Evolutionary conservation across 2,797 vertebrate genomes (phyloP), one percentile per base, ranked within the genome.

Genomic region (Ctenochaetus hawaiiensis): DNA sequence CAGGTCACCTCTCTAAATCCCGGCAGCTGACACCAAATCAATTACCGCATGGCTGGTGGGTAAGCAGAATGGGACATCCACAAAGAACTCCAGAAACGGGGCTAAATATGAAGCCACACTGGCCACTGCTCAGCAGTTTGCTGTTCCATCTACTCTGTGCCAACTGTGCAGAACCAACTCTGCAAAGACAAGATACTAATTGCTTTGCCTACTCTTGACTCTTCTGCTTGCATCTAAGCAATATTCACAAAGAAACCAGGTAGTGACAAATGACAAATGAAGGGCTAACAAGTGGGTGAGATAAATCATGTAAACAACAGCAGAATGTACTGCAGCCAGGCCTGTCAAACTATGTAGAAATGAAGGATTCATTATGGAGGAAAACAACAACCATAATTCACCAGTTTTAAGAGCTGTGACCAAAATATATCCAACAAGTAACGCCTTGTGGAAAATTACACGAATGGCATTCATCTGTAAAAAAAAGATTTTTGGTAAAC

Each of bases 21-120:
- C 59, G 18, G 79, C 85, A 82, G 86, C 79, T 92, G 93, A 94
- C 92, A 94, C 82, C 85, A 90, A 92, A 94, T 94, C 93, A 93
- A 94, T 94, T 87, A 91, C 87, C 44, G 45, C 85, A 75, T 67
- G 86, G 84, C 90, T 83, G 79, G 81, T 86, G 83, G 85, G 83
- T 91, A 91, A 91, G 93, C 90, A 93, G 84, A 93, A 90, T 66
- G 89, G 87, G 87, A 87, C 81, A 62, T 84, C 86, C 84, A 85
- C 75, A 82, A 87, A 90, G 84, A 83, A 78, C 75, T 73, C 80
- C 69, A 82, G 85, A 91, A 90, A 89, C 43, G 12, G 67, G 82
- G 84, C 87, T 85, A 90, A 89, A 91, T 86, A 85, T 84, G 88
- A 89, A 89, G 83, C 75, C 59, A 4, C 13, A 30, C 67, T 54